Conservation (phyloP, 2,888 invertebrate genomes). For the Orgyia antiqua region DNA sequence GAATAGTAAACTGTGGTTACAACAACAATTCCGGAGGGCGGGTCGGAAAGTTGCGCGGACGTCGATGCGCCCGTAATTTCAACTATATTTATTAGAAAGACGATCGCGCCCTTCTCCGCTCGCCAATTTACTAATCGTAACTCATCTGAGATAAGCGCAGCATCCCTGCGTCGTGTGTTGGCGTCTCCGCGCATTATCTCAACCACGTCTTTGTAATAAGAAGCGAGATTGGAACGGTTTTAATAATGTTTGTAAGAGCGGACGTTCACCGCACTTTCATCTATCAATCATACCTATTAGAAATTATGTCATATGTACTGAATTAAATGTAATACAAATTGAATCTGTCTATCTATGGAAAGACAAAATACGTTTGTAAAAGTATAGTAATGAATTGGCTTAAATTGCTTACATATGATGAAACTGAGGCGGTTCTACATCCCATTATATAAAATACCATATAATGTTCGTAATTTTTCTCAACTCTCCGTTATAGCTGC, state of each 20-base stretch:
- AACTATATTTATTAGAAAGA: constrained; percentile 61
- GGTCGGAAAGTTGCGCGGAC: not conserved
- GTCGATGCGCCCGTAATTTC: constrained; percentile 36
- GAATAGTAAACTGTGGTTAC: constrained; percentile 26
- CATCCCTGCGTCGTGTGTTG: constrained; percentile 15
- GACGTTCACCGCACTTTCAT: constrained; percentile 27
- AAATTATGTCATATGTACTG: too few species aligned
- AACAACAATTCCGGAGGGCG: constrained; percentile 28
- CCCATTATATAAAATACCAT: too few species aligned
- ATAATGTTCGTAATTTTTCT: too few species aligned
- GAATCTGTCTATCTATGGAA: too few species aligned
- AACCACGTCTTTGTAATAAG: constrained; percentile 39
- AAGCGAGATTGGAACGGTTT: constrained; percentile 40
- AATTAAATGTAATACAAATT: too few species aligned
- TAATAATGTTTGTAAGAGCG: constrained; percentile 35
- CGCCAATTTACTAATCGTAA: constrained; percentile 69
- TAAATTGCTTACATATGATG: too few species aligned
- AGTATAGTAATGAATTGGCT: too few species aligned
- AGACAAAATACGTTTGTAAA: too few species aligned
- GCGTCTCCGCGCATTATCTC: constrained; percentile 24
- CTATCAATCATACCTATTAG: too few species aligned
- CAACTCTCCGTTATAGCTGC: too few species aligned
- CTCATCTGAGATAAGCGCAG: constrained; percentile 59
- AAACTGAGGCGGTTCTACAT: too few species aligned
- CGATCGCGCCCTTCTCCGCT: constrained; percentile 55